Evolutionary conservation across 2,888 invertebrate species (phyloP).

Genomic region (Onchidella celtica): DNA sequence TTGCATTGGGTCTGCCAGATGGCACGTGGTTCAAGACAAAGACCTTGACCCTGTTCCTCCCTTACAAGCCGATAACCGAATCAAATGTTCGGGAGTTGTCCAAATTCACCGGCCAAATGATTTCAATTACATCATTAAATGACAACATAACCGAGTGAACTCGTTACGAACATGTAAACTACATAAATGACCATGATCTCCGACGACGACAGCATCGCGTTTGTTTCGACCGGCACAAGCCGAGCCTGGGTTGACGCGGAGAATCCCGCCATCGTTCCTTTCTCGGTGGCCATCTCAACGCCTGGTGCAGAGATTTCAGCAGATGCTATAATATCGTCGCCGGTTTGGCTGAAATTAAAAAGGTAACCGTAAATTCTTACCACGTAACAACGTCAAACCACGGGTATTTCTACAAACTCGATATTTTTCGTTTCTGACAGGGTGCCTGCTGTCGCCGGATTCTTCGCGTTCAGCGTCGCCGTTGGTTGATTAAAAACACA

Average conservation of each 20-base stretch:
- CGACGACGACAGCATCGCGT: constrained; percentile 20
- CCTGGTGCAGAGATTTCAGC: not conserved
- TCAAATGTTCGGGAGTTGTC: too few relatives aligned
- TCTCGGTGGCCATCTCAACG: too few relatives aligned
- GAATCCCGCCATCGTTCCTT: constrained; percentile 14
- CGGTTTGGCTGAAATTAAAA: constrained; percentile 28
- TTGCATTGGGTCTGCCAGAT: too few relatives aligned
- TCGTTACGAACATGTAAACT: not conserved
- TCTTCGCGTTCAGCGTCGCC: constrained; percentile 28
- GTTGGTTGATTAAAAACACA: not conserved
- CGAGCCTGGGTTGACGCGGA: not conserved
- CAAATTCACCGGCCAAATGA: too few relatives aligned
- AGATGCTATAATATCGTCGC: constrained; percentile 3
- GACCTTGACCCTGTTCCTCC: too few relatives aligned
- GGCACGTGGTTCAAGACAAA: too few relatives aligned
- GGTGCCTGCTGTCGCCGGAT: constrained; percentile 6
- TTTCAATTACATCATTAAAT: too few relatives aligned
- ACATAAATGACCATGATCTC: not conserved
- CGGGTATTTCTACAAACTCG: constrained; percentile 24
- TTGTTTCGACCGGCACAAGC: not conserved
- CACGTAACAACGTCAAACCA: constrained; percentile 47
- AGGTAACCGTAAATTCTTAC: constrained; percentile 41
- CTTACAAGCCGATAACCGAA: too few relatives aligned
- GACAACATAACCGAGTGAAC: constrained; percentile 20
- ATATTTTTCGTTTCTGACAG: constrained; percentile 16